A percentile compares a stretch with the other conserved stretches of the same genome.
These are phyloP conservation scores for Tachyglossus aculeatus DNA, from an alignment of 2,797 vertebrate genomes.

Conservation along the genomic window DNA sequence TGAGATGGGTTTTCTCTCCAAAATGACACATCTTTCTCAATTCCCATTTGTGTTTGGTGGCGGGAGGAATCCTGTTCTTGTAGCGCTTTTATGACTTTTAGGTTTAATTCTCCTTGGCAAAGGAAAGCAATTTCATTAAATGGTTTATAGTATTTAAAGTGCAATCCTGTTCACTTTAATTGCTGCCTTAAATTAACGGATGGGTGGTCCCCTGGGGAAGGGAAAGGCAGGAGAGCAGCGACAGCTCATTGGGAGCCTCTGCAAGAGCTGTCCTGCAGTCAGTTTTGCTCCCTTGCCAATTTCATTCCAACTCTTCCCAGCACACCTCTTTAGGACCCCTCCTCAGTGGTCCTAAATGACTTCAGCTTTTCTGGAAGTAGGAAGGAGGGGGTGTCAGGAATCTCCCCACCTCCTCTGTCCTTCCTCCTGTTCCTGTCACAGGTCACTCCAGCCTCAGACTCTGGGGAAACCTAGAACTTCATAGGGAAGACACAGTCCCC, in stretches of 20 bases:
- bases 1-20: background rate
- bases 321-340: too few species aligned
- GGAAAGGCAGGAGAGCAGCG: background rate
- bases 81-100: slow-evolving; percentile 15
- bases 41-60: slow-evolving; percentile 3
- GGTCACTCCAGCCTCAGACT: too few species aligned
- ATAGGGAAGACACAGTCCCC: too few species aligned
- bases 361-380: too few species aligned
- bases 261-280: too few species aligned
- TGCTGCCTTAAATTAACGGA: slow-evolving; percentile 34
- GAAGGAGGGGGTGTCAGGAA: too few species aligned
- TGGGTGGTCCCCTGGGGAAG: background rate
- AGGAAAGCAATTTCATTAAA: slow-evolving; percentile 24
- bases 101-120: slow-evolving; percentile 29
- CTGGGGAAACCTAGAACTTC: too few species aligned
- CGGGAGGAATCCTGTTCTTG: background rate
- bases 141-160: slow-evolving; percentile 32
- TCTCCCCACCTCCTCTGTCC: too few species aligned
- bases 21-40: background rate
- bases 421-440: too few species aligned
- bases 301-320: too few species aligned
- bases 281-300: too few species aligned
- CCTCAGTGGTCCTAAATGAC: too few species aligned
- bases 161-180: slow-evolving; percentile 23
- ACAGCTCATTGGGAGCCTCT: background rate